Conservation (phyloP, 2,797 vertebrate species). For the Microhierax caerulescens region DNA sequence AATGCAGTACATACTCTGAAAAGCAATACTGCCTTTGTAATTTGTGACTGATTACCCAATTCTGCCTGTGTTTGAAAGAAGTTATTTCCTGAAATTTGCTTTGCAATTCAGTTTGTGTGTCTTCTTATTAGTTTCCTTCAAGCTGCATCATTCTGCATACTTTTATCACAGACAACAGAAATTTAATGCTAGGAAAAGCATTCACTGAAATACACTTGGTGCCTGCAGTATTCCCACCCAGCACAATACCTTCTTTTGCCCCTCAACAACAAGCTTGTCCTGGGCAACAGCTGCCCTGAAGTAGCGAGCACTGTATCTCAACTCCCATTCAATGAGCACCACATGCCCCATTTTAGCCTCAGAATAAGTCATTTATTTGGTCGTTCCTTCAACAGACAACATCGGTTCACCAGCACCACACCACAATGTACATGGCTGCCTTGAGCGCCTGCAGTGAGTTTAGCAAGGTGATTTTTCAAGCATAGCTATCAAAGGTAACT, state of each 20-base stretch:
- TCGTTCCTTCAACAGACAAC: neutral
- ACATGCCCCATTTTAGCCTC: neutral
- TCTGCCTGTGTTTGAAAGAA: slow-evolving; percentile 10
- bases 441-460: neutral
- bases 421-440: neutral
- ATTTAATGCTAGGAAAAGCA: neutral
- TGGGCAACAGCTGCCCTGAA: neutral
- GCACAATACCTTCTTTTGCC: accelerated
- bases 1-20: slow-evolving; percentile 11
- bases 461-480: neutral
- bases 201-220: neutral
- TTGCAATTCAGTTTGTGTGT: slow-evolving; percentile 3
- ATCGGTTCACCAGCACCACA: neutral
- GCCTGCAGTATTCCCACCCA: neutral
- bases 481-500: neutral
- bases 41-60: slow-evolving; percentile 53
- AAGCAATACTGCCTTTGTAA: slow-evolving; percentile 45
- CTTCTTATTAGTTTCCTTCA: slow-evolving; percentile 43
- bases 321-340: neutral
- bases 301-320: neutral
- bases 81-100: slow-evolving; percentile 48
- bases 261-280: neutral
- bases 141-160: slow-evolving; percentile 27
- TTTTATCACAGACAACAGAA: slow-evolving; percentile 14
- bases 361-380: neutral